Evolutionary conservation across 1,140 invertebrate species (phyloP), one percentile per base, ranked within the genome.

Genomic region (Heliothis virescens): DNA sequence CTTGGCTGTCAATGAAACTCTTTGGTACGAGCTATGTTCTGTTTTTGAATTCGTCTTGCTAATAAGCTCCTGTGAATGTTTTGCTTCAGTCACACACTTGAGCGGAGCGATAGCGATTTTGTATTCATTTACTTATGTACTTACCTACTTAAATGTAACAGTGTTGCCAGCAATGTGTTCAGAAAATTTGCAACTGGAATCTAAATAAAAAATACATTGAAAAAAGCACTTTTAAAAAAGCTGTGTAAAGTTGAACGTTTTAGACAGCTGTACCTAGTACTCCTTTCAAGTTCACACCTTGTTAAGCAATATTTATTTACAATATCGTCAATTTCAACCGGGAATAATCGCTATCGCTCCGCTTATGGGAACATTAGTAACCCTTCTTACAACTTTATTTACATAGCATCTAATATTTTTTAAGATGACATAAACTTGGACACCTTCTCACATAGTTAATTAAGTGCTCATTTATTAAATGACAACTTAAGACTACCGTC

Each of bases 1-100:
- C 67, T 72, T 72, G 16, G 26, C 52, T 69, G 62, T 78, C 73
- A 81, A 81, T 79, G 73, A 83, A 80, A 77, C 79, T 71, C 77
- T 50, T 71, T 77, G 60, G 18, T 74, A 29, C 34, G n/a, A 59
- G 10, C 18, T 69, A 16, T 21, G 18, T 55, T 50, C 12, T 11
- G 50, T 21, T 18, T 52, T 16, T 21, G 10, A 69, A 69, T 69
- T 67, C 29, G 41, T 50, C 2, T 13, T 52, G 65, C 21, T 60
- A 11, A 3, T 29, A 60, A 60, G 57, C 57, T 60, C 21, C 57
- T 55, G 18, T 72, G 52, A 41, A 55, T n/a, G 55, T 55, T 57
- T n/a, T 11, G 0, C 12, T 13, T 0, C 2, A 5, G 7, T 57
- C 18, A 57, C 13, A 57, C 3, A 21, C 16, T 11, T 59, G 4